Evolutionary conservation across 92 coral and sea anemone genomes (phyloP).

Genomic region (Porites evermanni): DNA sequence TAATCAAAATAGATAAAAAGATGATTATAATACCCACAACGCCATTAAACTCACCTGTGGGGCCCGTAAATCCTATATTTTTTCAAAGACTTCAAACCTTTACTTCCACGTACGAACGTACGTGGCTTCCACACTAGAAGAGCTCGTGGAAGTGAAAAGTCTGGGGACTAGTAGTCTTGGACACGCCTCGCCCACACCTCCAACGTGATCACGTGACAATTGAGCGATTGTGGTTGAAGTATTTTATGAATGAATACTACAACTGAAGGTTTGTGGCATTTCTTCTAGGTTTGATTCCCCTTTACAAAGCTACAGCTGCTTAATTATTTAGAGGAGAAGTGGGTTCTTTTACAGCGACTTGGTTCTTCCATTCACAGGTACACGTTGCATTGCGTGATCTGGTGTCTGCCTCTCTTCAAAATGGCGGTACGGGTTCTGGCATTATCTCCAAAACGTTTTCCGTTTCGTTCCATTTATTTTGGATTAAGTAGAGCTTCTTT

Average conservation of each 20-base stretch:
- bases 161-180: background rate
- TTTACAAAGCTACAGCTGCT: no score
- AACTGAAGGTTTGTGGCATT: background rate
- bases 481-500: slow-evolving; percentile 69
- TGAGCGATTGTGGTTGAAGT: no score
- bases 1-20: no score
- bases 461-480: slow-evolving; percentile 65
- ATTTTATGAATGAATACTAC: background rate
- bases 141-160: background rate
- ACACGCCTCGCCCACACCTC: slow-evolving; percentile 28
- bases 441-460: slow-evolving; percentile 54
- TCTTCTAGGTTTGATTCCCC: background rate
- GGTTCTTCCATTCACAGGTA: background rate
- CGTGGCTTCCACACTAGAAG: slow-evolving; percentile 13
- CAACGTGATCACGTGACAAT: slow-evolving; percentile 12
- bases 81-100: no score
- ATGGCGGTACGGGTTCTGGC: slow-evolving; percentile 73
- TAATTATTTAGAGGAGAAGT: no score
- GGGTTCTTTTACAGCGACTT: background rate
- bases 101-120: background rate
- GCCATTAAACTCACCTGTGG: background rate
- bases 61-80: background rate
- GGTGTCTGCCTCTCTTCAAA: slow-evolving; percentile 2
- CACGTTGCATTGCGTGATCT: background rate
- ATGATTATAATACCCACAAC: no score